Evolutionary conservation across 2,797 vertebrate species (phyloP), one percentile per base, ranked within the genome.

Genomic region (Alectoris magna): DNA sequence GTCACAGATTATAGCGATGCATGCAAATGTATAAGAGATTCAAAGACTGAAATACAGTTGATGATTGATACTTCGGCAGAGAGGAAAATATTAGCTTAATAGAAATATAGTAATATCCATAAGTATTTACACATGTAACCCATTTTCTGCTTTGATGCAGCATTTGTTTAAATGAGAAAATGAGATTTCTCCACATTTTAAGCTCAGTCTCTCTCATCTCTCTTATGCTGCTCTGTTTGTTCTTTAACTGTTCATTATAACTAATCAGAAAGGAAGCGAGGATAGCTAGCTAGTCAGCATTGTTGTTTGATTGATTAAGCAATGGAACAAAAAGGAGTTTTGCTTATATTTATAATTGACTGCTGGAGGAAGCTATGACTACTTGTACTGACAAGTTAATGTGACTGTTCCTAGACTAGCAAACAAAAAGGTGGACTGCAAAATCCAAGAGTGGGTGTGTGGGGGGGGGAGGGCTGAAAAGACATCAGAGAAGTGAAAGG

Each of bases 401-500:
- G 1, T 74, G 49, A 11, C 46, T 87, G 2, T 49, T 67, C 8
- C 51, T 53, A 46, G 23, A 39, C n/a, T n/a, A 64, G 31, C 10
- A 63, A 58, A 64, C 14, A 3, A 4, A 53, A 22, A 86, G 9
- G 7, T 69, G 58, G 23, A 24, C 27, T 51, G 39, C 19, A 74
- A 77, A 85, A 56, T 78, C 29, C 5, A 56, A 36, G 5, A 60
- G 15, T 17, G 19, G 5, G 10, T 59, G 10, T 59, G 16, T 4
- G 19, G 39, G 23, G 3, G 23, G 3, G 3, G 5, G 8, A 18
- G 29, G 53, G 27, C 2, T 71, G 26, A 10, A 71, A 69, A 64
- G 19, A 55, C 38, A 75, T n/a, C 0, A 1, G 29, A 39, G 4
- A 2, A 26, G 27, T 72, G 21, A 70, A 11, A 48, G 10, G 11